Base-by-base conservation (phyloP, 2,888 invertebrate species). In the Oscheius sp. region DNA sequence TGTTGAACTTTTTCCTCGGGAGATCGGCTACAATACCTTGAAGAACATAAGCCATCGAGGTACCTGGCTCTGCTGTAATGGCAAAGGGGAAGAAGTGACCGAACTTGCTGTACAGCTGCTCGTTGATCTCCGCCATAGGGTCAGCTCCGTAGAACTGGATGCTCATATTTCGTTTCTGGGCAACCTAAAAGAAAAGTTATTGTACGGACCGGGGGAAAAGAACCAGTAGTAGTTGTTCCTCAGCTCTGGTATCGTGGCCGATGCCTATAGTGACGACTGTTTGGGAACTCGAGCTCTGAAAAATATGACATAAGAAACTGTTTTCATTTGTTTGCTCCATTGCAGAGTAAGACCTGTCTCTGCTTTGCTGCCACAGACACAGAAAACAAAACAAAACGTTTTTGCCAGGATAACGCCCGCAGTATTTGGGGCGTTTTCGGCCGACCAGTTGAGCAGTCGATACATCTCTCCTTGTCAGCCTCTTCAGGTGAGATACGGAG, bases 101-200 rank as follows among this genome's bases (percentile, higher is more conserved):
- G 11, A 71, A 11, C 32, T 32, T 35, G n/a, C 48, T 42, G 60
- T 60, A 71, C 13, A 60, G n/a, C 11, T 9, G 51, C 21, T 32
- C 50, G 51, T 71, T 71, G 4, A 55, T 50, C 47, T 71, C 71
- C 48, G 29, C 35, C 10, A 71, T 50, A n/a, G 71, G 71, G 51
- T 71, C 71, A 9, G 71, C 71, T 50, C 71, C 71, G 59, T 50
- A 71, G 51, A 79, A 75, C 32, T 70, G 21, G 10, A 35, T 33
- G n/a, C 33, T 62, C 2, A 13, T 13, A 11, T 62, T 62, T 62
- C 4, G 13, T 4, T 29, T 21, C 21, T 21, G 21, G 21, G 21
- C 21, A 21, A 21, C 53, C 29, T 21, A 11, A 53, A 53, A 53
- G 50, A 11, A 50, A 50, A 50, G 13, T 50, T 50, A 11, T 50